These are phyloP conservation scores for Mercenaria mercenaria DNA, from an alignment of 1,140 invertebrate species.

Conservation along the genomic window DNA sequence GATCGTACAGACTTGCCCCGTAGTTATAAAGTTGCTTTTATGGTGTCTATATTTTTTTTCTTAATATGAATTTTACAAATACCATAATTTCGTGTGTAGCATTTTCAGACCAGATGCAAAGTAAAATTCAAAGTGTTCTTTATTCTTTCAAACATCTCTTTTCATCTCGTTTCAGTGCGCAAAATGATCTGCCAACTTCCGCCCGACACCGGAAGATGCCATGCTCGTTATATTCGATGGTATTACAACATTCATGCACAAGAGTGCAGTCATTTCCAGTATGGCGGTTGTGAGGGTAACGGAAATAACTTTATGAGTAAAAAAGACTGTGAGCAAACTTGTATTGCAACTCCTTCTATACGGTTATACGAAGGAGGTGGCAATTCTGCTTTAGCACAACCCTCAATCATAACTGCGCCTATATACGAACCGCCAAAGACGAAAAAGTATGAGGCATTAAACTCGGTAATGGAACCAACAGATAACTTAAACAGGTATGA, in stretches of 20 bases:
- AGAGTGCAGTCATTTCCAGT: slow-evolving; percentile 89
- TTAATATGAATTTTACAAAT: too few species aligned
- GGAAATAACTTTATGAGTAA: slow-evolving; percentile 89
- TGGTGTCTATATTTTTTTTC: too few species aligned
- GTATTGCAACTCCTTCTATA: slow-evolving; percentile 52
- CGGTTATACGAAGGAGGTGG: slow-evolving; percentile 23
- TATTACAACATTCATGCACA: slow-evolving; percentile 87
- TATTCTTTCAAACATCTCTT: too few species aligned
- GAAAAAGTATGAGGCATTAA: slow-evolving; percentile 42
- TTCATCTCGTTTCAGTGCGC: slow-evolving; percentile 61
- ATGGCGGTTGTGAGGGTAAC: slow-evolving; percentile 90
- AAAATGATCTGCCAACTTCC: slow-evolving; percentile 77
- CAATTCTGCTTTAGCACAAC: slow-evolving; percentile 26
- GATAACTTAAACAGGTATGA: slow-evolving; percentile 25
- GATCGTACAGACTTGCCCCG: too few species aligned
- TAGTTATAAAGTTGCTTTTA: too few species aligned
- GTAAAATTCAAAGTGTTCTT: too few species aligned
- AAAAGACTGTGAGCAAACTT: slow-evolving; percentile 69
- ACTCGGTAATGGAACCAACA: slow-evolving; percentile 6
- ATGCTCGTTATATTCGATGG: slow-evolving; percentile 88
- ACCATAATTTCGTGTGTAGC: too few species aligned
- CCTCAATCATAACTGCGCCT: slow-evolving; percentile 43
- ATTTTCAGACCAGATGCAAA: too few species aligned
- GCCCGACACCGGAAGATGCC: slow-evolving; percentile 87
- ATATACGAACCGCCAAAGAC: slow-evolving; percentile 30